Conservation (phyloP, 1,140 invertebrate genomes). For the Scaptomyza pallida region DNA sequence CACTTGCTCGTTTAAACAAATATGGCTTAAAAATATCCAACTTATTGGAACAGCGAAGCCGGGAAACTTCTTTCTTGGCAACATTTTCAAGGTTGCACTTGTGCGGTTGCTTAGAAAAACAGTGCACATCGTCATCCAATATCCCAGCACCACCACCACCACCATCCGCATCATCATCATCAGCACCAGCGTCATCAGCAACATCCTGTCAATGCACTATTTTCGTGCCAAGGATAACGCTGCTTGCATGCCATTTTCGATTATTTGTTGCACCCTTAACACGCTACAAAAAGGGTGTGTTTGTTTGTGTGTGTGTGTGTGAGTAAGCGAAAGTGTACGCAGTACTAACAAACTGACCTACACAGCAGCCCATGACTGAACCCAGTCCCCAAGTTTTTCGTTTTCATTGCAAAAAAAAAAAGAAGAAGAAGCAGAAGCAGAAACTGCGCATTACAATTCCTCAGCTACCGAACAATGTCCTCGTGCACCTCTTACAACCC, state of each 20-base stretch:
- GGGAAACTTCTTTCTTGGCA: background rate
- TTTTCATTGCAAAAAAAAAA: constrained; percentile 43
- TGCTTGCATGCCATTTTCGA: constrained; percentile 71
- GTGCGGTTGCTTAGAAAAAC: background rate
- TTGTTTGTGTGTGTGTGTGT: background rate
- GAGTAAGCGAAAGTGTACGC: constrained; percentile 62
- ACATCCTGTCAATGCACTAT: constrained; percentile 61
- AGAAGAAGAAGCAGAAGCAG: background rate
- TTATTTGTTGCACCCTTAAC: constrained; percentile 23
- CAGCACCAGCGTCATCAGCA: background rate
- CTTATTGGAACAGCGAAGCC: too few relatives aligned
- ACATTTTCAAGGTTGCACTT: constrained; percentile 32
- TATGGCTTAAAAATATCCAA: too few relatives aligned
- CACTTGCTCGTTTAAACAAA: constrained; percentile 21
- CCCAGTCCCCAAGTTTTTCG: constrained; percentile 18
- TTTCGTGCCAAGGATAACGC: constrained; percentile 74
- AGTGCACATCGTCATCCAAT: constrained; percentile 10
- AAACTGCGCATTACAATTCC: constrained; percentile 70
- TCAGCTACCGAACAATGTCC: constrained; percentile 25
- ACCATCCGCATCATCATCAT: background rate
- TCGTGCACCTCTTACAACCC: background rate
- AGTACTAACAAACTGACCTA: constrained; percentile 70
- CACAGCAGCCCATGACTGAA: constrained; percentile 45
- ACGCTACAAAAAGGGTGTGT: background rate
- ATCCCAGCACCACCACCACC: constrained; percentile 12